phyloP scores from a whole-genome alignment of 2,113 vertebrate species.

The Hemiprocne comata region DNA sequence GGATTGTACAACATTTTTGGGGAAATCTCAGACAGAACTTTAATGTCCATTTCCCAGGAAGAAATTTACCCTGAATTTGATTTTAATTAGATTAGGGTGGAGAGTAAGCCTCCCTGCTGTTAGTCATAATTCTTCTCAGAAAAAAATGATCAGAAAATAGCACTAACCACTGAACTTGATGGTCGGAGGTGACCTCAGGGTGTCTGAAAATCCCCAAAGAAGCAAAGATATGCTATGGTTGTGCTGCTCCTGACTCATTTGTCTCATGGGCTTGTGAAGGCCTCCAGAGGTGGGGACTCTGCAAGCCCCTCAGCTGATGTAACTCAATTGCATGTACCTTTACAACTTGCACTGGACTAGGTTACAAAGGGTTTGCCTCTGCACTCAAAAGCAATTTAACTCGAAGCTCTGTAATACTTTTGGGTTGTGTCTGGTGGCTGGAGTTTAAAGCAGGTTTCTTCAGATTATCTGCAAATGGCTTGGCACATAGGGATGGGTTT shows the following conservation, averaged over 20 bases:
- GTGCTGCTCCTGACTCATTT: background rate
- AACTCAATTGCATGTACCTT: fast-evolving
- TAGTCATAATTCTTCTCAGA: background rate
- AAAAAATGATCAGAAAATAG: background rate
- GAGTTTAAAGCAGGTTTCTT: constrained; percentile 11
- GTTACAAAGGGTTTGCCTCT: background rate
- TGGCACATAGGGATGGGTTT: background rate
- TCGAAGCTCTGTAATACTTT: background rate
- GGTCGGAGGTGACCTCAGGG: background rate
- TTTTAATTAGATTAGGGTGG: background rate
- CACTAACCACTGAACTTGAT: background rate
- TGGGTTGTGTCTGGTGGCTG: background rate
- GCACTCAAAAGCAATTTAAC: background rate
- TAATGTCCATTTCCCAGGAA: background rate
- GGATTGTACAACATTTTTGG: background rate
- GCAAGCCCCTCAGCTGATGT: fast-evolving
- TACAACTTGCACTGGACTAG: background rate
- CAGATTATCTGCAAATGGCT: background rate
- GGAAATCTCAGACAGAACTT: background rate
- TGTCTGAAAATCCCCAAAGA: background rate
- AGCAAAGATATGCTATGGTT: background rate
- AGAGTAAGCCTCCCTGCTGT: background rate
- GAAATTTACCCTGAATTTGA: background rate
- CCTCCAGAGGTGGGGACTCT: background rate
- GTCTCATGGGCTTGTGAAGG: background rate